phyloP scores from a whole-genome alignment of 1,140 invertebrate species.

The Melanaphis sacchari region DNA sequence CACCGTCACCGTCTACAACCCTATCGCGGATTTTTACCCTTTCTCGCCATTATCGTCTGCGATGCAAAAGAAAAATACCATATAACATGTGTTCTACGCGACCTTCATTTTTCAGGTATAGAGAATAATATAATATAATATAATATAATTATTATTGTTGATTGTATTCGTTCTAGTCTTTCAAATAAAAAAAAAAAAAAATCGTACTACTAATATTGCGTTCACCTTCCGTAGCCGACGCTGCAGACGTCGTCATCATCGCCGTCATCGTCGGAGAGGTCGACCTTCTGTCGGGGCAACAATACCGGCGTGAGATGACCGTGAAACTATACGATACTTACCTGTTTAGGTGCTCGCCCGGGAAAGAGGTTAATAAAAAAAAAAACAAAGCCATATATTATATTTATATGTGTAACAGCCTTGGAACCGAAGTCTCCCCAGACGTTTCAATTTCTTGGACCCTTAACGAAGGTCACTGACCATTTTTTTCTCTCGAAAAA shows the following conservation, averaged over 20 bases:
- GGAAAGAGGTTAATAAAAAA: slow-evolving; percentile 54
- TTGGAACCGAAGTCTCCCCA: slow-evolving; percentile 51
- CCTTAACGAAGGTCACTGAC: slow-evolving; percentile 55
- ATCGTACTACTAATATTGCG: slow-evolving; percentile 52
- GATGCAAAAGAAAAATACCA: background rate
- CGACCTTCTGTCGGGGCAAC: slow-evolving; percentile 55
- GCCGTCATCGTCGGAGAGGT: slow-evolving; percentile 30
- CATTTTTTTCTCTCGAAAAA: slow-evolving; percentile 49
- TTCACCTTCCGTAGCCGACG: slow-evolving; percentile 42
- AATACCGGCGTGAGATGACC: slow-evolving; percentile 53
- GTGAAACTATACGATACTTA: slow-evolving; percentile 54
- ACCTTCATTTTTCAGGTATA: slow-evolving; percentile 43
- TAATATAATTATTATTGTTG: slow-evolving; percentile 12
- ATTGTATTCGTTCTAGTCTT: slow-evolving; percentile 17
- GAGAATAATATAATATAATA: slow-evolving; percentile 24
- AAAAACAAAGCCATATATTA: slow-evolving; percentile 44
- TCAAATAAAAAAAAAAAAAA: slow-evolving; percentile 21
- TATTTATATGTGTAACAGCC: slow-evolving; percentile 46
- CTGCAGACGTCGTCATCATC: background rate
- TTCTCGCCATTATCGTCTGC: slow-evolving; percentile 12
- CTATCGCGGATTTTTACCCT: slow-evolving; percentile 56
- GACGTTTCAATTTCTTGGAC: slow-evolving; percentile 52
- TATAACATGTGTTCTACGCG: slow-evolving; percentile 29
- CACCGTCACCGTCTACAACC: slow-evolving; percentile 20
- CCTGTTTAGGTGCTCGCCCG: slow-evolving; percentile 52